Conservation (phyloP, 2,888 invertebrate species). For the Archaeoteleia sp. region DNA sequence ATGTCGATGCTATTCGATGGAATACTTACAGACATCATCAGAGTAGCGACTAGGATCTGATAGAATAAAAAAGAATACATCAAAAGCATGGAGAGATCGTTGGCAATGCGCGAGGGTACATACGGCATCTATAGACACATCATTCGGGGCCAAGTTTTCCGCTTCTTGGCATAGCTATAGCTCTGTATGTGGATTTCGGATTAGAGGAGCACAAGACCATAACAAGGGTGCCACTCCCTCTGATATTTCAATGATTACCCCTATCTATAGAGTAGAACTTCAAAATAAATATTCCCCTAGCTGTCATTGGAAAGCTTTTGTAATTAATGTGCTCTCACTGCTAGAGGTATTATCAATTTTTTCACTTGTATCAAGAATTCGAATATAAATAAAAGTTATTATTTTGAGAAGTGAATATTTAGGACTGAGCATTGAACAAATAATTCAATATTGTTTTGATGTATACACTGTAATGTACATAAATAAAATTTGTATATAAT, state of each 20-base stretch:
- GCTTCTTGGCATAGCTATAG: constrained; percentile 37
- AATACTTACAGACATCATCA: constrained; percentile 12
- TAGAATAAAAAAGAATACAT: constrained; percentile 9
- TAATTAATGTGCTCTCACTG: constrained; percentile 16
- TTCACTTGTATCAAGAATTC: too few species aligned
- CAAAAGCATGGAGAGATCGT: constrained; percentile 3
- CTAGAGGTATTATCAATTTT: too few species aligned
- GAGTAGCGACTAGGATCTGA: constrained; percentile 3
- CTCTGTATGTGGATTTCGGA: constrained; percentile 60
- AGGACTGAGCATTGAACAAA: too few species aligned
- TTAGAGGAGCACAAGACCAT: constrained; percentile 53
- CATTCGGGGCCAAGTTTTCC: constrained; percentile 15
- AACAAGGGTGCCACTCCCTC: constrained; percentile 52
- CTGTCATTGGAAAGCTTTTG: constrained; percentile 35
- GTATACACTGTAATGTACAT: too few species aligned
- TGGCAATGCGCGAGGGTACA: constrained; percentile 7
- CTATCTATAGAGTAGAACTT: constrained; percentile 51
- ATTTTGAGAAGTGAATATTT: too few species aligned
- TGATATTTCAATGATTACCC: constrained; percentile 63
- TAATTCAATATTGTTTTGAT: not conserved
- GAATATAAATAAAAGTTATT: too few species aligned
- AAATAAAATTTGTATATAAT: too few species aligned
- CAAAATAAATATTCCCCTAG: constrained; percentile 58
- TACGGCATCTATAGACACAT: constrained; percentile 14
- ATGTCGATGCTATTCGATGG: constrained; percentile 11